phyloP scores from a whole-genome alignment of 1,140 invertebrate species.

The Adoxophyes honmai region DNA sequence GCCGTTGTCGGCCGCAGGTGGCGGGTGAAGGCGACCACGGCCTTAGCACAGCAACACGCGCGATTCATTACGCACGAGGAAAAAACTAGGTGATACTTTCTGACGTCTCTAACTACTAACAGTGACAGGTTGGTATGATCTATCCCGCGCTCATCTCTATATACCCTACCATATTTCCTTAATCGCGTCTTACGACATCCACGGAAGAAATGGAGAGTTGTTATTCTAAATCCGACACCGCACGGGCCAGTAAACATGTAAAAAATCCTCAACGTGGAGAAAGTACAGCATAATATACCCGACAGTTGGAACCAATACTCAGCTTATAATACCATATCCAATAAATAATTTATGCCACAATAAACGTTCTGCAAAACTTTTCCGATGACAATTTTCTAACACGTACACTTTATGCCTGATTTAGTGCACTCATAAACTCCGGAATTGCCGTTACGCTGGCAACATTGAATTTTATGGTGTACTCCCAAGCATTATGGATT shows the following conservation, averaged over 20 bases:
- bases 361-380: neutral
- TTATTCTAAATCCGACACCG: no score
- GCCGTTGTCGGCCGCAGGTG: no score
- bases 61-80: no score
- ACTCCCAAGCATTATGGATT: neutral
- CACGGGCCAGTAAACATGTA: neutral
- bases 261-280: neutral
- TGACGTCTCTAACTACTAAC: no score
- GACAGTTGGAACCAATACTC: neutral
- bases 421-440: slow-evolving; percentile 1
- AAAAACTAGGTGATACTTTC: no score
- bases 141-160: no score
- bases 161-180: no score
- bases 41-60: no score
- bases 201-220: no score
- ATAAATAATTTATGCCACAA: neutral
- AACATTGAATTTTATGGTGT: slow-evolving; percentile 11
- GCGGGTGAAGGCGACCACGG: no score
- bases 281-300: neutral
- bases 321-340: neutral
- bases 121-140: no score
- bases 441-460: neutral
- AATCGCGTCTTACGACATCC: no score
- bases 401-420: neutral
- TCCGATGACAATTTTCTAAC: slow-evolving; percentile 10